Conservation (phyloP, 2,888 invertebrate genomes). For the Tachina lurida region DNA sequence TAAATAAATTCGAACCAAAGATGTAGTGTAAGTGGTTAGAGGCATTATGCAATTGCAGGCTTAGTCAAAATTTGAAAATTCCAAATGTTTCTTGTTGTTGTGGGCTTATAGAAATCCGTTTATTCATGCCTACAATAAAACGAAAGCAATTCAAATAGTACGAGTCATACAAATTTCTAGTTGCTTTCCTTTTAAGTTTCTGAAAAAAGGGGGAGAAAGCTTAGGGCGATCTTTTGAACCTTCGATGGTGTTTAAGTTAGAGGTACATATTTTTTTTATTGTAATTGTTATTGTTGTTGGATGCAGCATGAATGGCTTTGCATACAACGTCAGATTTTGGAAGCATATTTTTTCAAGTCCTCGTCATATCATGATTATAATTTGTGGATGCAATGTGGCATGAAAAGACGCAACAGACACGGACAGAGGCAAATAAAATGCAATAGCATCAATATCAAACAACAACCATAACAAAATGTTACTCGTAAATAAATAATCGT, state of each 20-base stretch:
- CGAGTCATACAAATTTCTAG: slow-evolving; percentile 39
- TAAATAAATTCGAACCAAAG: slow-evolving; percentile 45
- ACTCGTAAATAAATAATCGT: slow-evolving; percentile 70
- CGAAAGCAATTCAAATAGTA: slow-evolving; percentile 44
- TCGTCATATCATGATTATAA: slow-evolving; percentile 67
- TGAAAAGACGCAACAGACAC: slow-evolving; percentile 20
- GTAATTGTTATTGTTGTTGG: slow-evolving; percentile 16
- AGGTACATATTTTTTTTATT: slow-evolving; percentile 57
- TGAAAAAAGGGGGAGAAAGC: slow-evolving; percentile 60
- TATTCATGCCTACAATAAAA: slow-evolving; percentile 41
- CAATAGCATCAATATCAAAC: slow-evolving; percentile 23
- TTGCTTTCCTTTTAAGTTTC: slow-evolving; percentile 38
- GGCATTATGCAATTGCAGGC: slow-evolving; percentile 70
- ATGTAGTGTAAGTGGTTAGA: slow-evolving; percentile 60
- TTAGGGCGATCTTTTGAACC: slow-evolving; percentile 71
- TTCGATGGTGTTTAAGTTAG: slow-evolving; percentile 61
- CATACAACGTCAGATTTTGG: slow-evolving; percentile 43
- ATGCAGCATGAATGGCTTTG: slow-evolving; percentile 23
- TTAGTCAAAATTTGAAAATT: slow-evolving; percentile 58
- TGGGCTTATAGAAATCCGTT: slow-evolving; percentile 49
- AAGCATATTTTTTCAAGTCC: slow-evolving; percentile 6
- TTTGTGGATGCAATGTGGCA: slow-evolving; percentile 44
- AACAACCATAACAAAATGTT: slow-evolving; percentile 59
- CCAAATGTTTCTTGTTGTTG: slow-evolving; percentile 20
- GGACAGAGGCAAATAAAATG: slow-evolving; percentile 41